Evolutionary conservation across 2,888 invertebrate genomes (phyloP).

Genomic region (Dioctria rufipes): DNA sequence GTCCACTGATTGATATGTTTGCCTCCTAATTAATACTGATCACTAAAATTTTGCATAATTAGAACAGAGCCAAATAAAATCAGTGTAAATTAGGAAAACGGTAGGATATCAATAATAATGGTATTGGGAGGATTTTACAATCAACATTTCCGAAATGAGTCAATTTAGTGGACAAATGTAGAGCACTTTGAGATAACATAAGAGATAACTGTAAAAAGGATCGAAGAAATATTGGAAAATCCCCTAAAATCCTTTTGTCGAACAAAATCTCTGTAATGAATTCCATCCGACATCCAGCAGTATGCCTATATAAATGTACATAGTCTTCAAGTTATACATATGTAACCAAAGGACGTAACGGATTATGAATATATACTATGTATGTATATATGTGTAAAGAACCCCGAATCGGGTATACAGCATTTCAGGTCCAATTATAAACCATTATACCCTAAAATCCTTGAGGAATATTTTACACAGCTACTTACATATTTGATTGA

Average conservation of each 20-base stretch:
- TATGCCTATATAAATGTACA: slow-evolving; percentile 6
- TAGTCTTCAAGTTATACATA: neutral
- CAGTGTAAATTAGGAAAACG: slow-evolving; percentile 12
- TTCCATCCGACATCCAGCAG: slow-evolving; percentile 49
- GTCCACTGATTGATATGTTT: slow-evolving; percentile 43
- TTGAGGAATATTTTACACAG: slow-evolving; percentile 42
- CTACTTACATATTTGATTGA: slow-evolving; percentile 34
- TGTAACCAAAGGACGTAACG: slow-evolving; percentile 25
- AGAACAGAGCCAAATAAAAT: neutral
- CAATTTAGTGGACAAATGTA: neutral
- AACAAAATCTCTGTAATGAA: slow-evolving; percentile 50
- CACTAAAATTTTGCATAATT: slow-evolving; percentile 32
- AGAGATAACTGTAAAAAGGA: slow-evolving; percentile 13
- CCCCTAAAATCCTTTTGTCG: slow-evolving; percentile 10
- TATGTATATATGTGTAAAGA: too few species aligned
- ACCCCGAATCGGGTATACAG: slow-evolving; percentile 6
- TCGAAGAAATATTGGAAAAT: slow-evolving; percentile 9
- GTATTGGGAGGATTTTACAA: too few species aligned
- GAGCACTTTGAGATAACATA: slow-evolving; percentile 7
- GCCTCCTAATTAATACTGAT: slow-evolving; percentile 37
- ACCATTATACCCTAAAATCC: slow-evolving; percentile 22
- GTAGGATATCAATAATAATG: too few species aligned
- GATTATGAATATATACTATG: slow-evolving; percentile 36
- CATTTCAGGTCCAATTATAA: slow-evolving; percentile 27
- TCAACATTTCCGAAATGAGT: too few species aligned